phyloP scores from a whole-genome alignment of 1,140 invertebrate genomes.

The Thaumatotibia leucotreta region DNA sequence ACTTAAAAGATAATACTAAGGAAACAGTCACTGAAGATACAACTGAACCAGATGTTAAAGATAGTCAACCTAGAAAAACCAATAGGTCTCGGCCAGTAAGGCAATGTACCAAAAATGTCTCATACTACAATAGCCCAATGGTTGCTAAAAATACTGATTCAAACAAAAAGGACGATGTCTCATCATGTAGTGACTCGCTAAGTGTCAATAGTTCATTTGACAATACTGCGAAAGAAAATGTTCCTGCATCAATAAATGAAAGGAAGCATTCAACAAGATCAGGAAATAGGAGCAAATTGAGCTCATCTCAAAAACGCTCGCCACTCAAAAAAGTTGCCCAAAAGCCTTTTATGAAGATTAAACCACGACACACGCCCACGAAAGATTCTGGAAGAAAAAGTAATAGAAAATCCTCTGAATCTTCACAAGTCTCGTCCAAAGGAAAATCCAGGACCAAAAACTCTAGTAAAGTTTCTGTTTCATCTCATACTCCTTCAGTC shows the following conservation, averaged over 20 bases:
- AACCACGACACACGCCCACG: conserved; percentile 45
- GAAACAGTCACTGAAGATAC: background rate
- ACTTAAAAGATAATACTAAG: conserved; percentile 21
- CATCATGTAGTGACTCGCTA: conserved; percentile 28
- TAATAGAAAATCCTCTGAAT: conserved; percentile 28
- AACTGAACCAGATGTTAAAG: background rate
- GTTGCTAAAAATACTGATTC: conserved; percentile 23
- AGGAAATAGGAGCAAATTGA: conserved; percentile 20
- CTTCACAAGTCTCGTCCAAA: conserved; percentile 19
- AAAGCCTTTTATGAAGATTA: conserved; percentile 63
- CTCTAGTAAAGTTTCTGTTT: conserved; percentile 36
- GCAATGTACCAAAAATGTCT: conserved; percentile 64
- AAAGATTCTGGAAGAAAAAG: conserved; percentile 37
- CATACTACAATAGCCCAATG: conserved; percentile 40
- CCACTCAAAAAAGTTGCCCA: conserved; percentile 45
- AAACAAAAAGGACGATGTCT: conserved; percentile 28
- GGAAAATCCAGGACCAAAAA: conserved; percentile 32
- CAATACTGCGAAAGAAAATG: conserved; percentile 2
- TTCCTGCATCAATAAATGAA: conserved; percentile 13
- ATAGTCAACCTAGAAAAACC: conserved; percentile 19
- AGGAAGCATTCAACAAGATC: conserved; percentile 19
- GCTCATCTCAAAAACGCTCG: conserved; percentile 36
- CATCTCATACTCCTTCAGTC: conserved; percentile 22
- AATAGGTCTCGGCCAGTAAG: conserved; percentile 41
- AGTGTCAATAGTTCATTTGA: conserved; percentile 26